Conservation (phyloP, 2,113 vertebrate genomes). For the Aptenodytes patagonicus region DNA sequence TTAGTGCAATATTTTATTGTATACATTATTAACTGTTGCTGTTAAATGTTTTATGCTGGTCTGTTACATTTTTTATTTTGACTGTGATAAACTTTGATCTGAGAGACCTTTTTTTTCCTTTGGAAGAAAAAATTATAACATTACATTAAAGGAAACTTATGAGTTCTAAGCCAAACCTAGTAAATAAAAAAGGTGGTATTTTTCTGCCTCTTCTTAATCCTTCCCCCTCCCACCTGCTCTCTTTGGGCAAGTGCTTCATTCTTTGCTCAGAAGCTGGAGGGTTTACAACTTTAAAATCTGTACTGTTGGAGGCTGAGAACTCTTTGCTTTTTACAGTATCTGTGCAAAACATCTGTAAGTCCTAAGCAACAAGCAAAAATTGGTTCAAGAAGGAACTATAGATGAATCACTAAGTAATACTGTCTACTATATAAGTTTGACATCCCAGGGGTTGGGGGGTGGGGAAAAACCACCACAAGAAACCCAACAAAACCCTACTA, state of each 20-base stretch:
- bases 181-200: slow-evolving; percentile 35
- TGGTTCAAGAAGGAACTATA: neutral
- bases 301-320: slow-evolving; percentile 14
- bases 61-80: slow-evolving; percentile 69
- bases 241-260: neutral
- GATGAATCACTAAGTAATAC: neutral
- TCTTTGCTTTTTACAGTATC: slow-evolving; percentile 54
- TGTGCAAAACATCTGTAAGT: slow-evolving; percentile 58
- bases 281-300: slow-evolving; percentile 31
- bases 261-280: neutral
- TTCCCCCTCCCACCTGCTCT: neutral
- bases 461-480: too few species aligned
- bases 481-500: neutral
- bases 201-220: slow-evolving; percentile 25
- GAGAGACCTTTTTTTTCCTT: slow-evolving; percentile 36
- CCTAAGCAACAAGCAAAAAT: neutral
- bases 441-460: neutral
- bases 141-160: slow-evolving; percentile 35
- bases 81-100: slow-evolving; percentile 71
- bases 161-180: neutral
- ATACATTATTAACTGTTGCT: slow-evolving; percentile 78
- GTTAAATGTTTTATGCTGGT: slow-evolving; percentile 75
- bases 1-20: slow-evolving; percentile 75
- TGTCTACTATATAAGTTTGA: neutral
- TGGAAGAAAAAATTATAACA: slow-evolving; percentile 26